Conservation (phyloP, 2,113 vertebrate genomes). For the Crotalus viridis region DNA sequence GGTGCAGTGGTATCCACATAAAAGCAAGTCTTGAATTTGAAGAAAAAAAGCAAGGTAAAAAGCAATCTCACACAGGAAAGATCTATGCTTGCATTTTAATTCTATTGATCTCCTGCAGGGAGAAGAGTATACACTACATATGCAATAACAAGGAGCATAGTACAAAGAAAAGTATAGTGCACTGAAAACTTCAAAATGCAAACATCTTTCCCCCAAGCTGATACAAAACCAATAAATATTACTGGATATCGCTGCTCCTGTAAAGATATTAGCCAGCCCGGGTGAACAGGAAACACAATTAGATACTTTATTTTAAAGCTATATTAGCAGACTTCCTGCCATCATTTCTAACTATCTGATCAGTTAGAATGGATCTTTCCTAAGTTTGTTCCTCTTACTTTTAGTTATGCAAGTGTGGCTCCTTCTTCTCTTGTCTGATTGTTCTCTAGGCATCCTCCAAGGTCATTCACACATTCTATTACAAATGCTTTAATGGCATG, state of each 20-base stretch:
- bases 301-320: neutral
- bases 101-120: conserved; percentile 15
- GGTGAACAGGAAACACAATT: neutral
- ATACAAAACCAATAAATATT: conserved; percentile 1
- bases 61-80: conserved; percentile 28
- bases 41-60: neutral
- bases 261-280: neutral
- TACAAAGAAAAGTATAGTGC: neutral
- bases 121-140: neutral
- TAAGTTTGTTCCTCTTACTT: neutral
- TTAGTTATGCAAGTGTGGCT: neutral
- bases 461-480: neutral
- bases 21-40: conserved; percentile 45
- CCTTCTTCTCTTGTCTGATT: neutral
- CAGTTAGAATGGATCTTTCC: neutral
- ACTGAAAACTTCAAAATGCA: conserved; percentile 20
- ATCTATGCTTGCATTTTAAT: conserved; percentile 17
- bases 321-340: neutral
- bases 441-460: neutral
- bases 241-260: neutral
- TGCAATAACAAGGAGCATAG: neutral
- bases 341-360: neutral
- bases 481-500: neutral
- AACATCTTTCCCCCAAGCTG: conserved; percentile 30
- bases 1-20: conserved; percentile 8